Evolutionary conservation across 2,888 invertebrate species (phyloP).

Genomic region (Harpalus rubripes): DNA sequence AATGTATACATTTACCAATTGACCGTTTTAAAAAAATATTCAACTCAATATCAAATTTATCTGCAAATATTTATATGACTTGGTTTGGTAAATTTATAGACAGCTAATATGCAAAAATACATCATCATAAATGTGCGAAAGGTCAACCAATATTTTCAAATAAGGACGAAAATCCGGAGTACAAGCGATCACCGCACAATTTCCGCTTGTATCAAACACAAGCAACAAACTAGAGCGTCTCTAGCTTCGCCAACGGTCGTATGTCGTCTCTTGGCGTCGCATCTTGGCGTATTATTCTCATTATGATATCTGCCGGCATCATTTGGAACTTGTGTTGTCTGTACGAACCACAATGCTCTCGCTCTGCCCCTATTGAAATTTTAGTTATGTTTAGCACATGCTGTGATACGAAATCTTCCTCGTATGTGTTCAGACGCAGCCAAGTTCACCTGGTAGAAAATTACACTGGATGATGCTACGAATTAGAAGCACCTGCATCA

Average conservation of each 20-base stretch:
- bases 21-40: no score
- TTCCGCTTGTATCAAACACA: constrained; percentile 42
- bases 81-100: no score
- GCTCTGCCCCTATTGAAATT: constrained; percentile 50
- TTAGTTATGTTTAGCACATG: constrained; percentile 59
- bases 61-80: no score
- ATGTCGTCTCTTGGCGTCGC: constrained; percentile 6
- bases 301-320: constrained; percentile 57
- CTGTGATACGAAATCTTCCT: constrained; percentile 21
- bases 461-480: constrained; percentile 31
- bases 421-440: constrained; percentile 8
- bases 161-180: no score
- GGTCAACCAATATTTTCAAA: no score
- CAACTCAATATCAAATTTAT: no score
- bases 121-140: no score
- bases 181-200: constrained; percentile 9
- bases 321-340: constrained; percentile 57
- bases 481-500: constrained; percentile 53
- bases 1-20: no score
- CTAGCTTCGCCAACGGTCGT: constrained; percentile 20
- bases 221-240: constrained; percentile 9
- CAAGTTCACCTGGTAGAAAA: constrained; percentile 57
- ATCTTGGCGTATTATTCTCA: constrained; percentile 48
- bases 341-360: constrained; percentile 33
- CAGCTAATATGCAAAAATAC: no score